These are phyloP conservation scores for Holcopasites calliopsidis DNA, from an alignment of 1,140 invertebrate genomes.

Conservation along the genomic window DNA sequence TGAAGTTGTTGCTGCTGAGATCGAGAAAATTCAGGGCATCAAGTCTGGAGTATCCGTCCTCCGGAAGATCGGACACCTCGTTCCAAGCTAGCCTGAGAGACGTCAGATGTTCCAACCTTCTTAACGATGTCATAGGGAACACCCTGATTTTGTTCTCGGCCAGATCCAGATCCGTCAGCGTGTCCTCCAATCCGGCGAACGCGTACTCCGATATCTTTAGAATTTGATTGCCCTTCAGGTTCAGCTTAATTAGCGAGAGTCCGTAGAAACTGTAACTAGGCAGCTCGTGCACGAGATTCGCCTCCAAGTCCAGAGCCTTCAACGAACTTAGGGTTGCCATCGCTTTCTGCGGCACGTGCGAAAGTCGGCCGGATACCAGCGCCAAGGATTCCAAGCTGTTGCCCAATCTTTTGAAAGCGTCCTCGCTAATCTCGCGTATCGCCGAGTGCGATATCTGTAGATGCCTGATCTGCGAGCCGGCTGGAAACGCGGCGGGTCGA, in stretches of 20 bases:
- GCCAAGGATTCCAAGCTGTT: slow-evolving; percentile 90
- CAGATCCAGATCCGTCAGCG: slow-evolving; percentile 89
- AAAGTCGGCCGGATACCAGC: slow-evolving; percentile 89
- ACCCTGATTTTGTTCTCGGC: slow-evolving; percentile 90
- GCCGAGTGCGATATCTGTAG: slow-evolving; percentile 91
- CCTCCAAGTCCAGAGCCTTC: slow-evolving; percentile 89
- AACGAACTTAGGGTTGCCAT: slow-evolving; percentile 87
- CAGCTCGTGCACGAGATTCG: slow-evolving; percentile 90
- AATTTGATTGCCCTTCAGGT: slow-evolving; percentile 90
- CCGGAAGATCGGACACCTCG: slow-evolving; percentile 85
- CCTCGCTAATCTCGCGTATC: slow-evolving; percentile 87
- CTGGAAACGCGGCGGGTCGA: slow-evolving; percentile 85
- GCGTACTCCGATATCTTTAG: slow-evolving; percentile 89
- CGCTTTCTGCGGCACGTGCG: slow-evolving; percentile 89
- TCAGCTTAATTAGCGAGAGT: slow-evolving; percentile 88
- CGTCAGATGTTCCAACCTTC: slow-evolving; percentile 86
- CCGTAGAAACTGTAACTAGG: slow-evolving; percentile 93
- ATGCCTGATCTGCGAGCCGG: slow-evolving; percentile 86
- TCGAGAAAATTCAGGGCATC: slow-evolving; percentile 89
- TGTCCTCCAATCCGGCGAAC: slow-evolving; percentile 89
- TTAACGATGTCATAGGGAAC: slow-evolving; percentile 90
- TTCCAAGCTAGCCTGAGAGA: slow-evolving; percentile 91
- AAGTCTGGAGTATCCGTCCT: slow-evolving; percentile 86
- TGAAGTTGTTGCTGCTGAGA: slow-evolving; percentile 92
- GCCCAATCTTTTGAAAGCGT: slow-evolving; percentile 86